These are phyloP conservation scores for Elysia crispata DNA, from an alignment of 2,888 invertebrate species.

Conservation along the genomic window DNA sequence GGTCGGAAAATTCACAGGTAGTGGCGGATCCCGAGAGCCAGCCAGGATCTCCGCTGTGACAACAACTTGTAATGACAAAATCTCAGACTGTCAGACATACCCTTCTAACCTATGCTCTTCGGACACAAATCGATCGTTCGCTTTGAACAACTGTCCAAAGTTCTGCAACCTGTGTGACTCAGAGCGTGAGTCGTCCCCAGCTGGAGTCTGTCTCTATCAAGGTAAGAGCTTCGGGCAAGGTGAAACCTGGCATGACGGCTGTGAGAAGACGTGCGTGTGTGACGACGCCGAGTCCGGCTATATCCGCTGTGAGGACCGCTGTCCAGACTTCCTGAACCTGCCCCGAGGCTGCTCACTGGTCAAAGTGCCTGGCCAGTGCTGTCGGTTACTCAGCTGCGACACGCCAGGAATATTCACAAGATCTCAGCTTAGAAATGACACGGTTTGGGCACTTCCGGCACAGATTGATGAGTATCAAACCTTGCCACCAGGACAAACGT, in stretches of 20 bases:
- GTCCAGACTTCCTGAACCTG: conserved; percentile 63
- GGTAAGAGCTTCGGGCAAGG: conserved; percentile 63
- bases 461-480: conserved; percentile 56
- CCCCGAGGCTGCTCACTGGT: conserved; percentile 61
- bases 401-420: conserved; percentile 61
- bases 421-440: conserved; percentile 61
- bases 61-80: conserved; percentile 61
- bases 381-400: conserved; percentile 59
- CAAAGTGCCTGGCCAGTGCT: conserved; percentile 58
- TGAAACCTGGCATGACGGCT: conserved; percentile 66
- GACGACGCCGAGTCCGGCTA: conserved; percentile 67
- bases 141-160: conserved; percentile 59
- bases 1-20: conserved; percentile 63
- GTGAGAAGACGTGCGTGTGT: conserved; percentile 65
- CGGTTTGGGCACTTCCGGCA: conserved; percentile 61
- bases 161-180: conserved; percentile 58
- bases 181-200: conserved; percentile 24
- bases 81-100: conserved; percentile 60
- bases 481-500: conserved; percentile 55
- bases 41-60: conserved; percentile 54
- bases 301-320: conserved; percentile 68
- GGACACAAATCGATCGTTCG: conserved; percentile 57
- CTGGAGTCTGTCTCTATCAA: conserved; percentile 58
- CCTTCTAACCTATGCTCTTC: conserved; percentile 57
- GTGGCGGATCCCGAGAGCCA: conserved; percentile 61